Evolutionary conservation across 2,888 invertebrate species (phyloP).

Genomic region (Aspidiotus destructor): DNA sequence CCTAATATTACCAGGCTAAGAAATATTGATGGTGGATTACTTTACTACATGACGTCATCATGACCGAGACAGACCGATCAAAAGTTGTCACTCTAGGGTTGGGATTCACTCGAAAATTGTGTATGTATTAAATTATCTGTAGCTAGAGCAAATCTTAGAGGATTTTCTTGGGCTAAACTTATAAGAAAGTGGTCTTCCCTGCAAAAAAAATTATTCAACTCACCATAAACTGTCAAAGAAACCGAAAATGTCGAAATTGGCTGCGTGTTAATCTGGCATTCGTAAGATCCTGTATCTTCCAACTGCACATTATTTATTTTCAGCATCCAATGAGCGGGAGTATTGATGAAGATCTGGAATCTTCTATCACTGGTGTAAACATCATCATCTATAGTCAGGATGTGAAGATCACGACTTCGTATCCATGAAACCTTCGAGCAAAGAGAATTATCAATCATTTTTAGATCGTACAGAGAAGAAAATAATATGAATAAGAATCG

Average conservation of each 20-base stretch:
- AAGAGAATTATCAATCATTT: not conserved
- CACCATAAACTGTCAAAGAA: not conserved
- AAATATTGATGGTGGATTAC: too few relatives aligned
- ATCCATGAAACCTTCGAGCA: conserved; percentile 7
- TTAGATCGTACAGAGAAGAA: not conserved
- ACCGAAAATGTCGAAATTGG: conserved; percentile 1
- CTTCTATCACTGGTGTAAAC: not conserved
- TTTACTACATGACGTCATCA: too few relatives aligned
- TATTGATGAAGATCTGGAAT: not conserved
- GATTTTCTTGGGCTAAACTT: too few relatives aligned
- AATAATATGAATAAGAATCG: not conserved
- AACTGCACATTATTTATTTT: not conserved
- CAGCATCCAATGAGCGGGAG: not conserved
- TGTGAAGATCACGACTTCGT: not conserved
- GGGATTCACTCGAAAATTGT: too few relatives aligned
- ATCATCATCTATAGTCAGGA: not conserved
- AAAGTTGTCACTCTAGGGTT: too few relatives aligned
- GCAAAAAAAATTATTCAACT: too few relatives aligned
- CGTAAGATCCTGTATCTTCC: not conserved
- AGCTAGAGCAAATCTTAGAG: too few relatives aligned
- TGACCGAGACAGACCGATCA: too few relatives aligned
- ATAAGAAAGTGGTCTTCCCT: too few relatives aligned
- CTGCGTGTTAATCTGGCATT: conserved; percentile 7
- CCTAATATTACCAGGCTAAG: too few relatives aligned
- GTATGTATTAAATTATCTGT: too few relatives aligned